Conservation (phyloP, 2,113 vertebrate genomes). For the Scopus umbretta region DNA sequence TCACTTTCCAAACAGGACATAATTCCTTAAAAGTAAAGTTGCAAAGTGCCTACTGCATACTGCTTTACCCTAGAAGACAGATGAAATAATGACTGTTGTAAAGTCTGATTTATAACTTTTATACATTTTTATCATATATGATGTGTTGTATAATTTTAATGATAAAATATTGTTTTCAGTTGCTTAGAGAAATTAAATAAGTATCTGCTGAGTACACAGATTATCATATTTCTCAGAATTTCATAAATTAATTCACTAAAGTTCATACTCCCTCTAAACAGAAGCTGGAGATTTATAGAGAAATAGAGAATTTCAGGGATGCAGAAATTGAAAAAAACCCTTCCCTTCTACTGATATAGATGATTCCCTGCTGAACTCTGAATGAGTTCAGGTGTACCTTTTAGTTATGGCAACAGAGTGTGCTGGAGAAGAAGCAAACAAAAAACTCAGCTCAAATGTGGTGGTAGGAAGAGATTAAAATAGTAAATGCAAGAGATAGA, state of each 20-base stretch:
- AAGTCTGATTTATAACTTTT: too few species aligned
- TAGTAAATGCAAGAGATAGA: background rate
- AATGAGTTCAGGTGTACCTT: background rate
- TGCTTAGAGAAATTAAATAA: background rate
- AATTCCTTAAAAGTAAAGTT: background rate
- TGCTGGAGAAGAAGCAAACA: background rate
- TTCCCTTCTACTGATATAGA: accelerated
- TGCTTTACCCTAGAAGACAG: background rate
- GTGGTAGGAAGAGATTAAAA: background rate
- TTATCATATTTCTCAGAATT: background rate
- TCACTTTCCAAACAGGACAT: background rate
- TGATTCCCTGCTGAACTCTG: background rate
- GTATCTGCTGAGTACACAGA: background rate
- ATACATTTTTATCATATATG: too few species aligned
- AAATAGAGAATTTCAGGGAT: background rate
- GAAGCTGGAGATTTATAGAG: background rate
- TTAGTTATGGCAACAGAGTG: background rate
- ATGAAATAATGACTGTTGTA: background rate
- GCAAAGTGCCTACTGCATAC: background rate
- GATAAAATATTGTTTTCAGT: background rate
- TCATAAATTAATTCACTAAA: background rate
- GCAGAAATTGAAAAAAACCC: background rate
- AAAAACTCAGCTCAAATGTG: background rate
- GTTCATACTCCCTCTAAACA: background rate
- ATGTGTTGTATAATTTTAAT: too few species aligned